Conservation (phyloP, 2,113 vertebrate species). For the Henicopernis longicauda region DNA sequence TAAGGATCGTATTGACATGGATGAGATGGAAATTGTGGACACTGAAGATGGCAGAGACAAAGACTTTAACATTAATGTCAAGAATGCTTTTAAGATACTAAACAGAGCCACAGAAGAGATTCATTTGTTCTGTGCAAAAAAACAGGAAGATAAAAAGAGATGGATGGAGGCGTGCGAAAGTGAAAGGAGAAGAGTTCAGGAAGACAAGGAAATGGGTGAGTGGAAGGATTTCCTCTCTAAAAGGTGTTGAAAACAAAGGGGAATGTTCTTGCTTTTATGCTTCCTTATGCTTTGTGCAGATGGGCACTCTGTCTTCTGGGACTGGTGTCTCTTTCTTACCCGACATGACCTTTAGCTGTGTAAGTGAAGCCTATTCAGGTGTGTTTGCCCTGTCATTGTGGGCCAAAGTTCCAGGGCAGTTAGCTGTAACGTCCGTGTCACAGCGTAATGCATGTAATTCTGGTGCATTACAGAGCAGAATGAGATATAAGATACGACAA, state of each 20-base stretch:
- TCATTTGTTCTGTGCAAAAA: slow-evolving; percentile 87
- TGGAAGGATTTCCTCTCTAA: not conserved
- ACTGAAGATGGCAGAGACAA: slow-evolving; percentile 84
- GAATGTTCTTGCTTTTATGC: not conserved
- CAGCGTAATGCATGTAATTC: not conserved
- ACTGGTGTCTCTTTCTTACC: not conserved
- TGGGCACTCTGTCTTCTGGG: not conserved
- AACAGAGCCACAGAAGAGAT: slow-evolving; percentile 79
- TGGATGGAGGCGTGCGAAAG: slow-evolving; percentile 88
- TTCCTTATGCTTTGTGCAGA: not conserved
- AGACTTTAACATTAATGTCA: slow-evolving; percentile 82
- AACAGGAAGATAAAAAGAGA: slow-evolving; percentile 87
- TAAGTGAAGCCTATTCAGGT: not conserved
- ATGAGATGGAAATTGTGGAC: slow-evolving; percentile 79
- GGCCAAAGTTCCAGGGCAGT: not conserved
- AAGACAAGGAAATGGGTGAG: slow-evolving; percentile 95
- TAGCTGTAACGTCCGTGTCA: not conserved
- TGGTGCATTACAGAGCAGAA: not conserved
- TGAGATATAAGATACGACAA: not conserved
- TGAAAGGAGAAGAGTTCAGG: slow-evolving; percentile 86
- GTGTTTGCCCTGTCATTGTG: not conserved
- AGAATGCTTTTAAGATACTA: slow-evolving; percentile 87
- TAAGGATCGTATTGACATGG: slow-evolving; percentile 86
- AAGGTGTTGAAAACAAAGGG: not conserved
- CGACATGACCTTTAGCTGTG: not conserved